A percentile compares a stretch with the other conserved stretches of the same genome.
Conservation (phyloP, 2,888 invertebrate species). For the Allolobophora icterica region DNA sequence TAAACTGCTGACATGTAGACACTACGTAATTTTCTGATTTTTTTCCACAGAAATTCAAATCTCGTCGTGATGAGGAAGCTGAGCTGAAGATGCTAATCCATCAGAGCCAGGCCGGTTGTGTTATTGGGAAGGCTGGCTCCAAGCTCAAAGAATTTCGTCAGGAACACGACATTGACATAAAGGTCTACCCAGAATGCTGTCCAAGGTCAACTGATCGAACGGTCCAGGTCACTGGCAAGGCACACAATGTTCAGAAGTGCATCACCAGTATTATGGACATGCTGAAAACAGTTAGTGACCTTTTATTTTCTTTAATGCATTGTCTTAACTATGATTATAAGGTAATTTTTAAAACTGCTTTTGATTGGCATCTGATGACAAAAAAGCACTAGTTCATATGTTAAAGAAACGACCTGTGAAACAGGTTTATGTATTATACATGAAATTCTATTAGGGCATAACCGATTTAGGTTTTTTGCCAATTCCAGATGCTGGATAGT, state of each 20-base stretch:
- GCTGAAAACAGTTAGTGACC: slow-evolving; percentile 35
- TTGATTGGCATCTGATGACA: neutral
- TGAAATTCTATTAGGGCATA: too few species aligned
- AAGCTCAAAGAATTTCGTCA: slow-evolving; percentile 41
- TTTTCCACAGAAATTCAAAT: neutral
- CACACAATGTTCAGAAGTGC: slow-evolving; percentile 33
- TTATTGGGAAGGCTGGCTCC: slow-evolving; percentile 40
- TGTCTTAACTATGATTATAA: too few species aligned
- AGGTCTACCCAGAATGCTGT: slow-evolving; percentile 41
- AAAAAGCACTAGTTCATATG: neutral
- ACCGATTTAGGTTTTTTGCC: too few species aligned
- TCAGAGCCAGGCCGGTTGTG: slow-evolving; percentile 43
- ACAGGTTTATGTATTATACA: neutral
- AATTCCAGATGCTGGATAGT: too few species aligned
- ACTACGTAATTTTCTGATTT: neutral
- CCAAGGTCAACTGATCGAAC: slow-evolving; percentile 38
- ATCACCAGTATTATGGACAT: slow-evolving; percentile 34
- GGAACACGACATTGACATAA: slow-evolving; percentile 37
- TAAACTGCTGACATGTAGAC: neutral
- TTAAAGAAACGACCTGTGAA: neutral
- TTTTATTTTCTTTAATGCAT: neutral
- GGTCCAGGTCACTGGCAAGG: slow-evolving; percentile 35
- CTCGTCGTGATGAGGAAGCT: slow-evolving; percentile 24
- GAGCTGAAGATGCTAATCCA: slow-evolving; percentile 39
- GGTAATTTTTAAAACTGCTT: neutral